Conservation (phyloP, 2,797 vertebrate species). For the Brachyrhaphis roseni region DNA sequence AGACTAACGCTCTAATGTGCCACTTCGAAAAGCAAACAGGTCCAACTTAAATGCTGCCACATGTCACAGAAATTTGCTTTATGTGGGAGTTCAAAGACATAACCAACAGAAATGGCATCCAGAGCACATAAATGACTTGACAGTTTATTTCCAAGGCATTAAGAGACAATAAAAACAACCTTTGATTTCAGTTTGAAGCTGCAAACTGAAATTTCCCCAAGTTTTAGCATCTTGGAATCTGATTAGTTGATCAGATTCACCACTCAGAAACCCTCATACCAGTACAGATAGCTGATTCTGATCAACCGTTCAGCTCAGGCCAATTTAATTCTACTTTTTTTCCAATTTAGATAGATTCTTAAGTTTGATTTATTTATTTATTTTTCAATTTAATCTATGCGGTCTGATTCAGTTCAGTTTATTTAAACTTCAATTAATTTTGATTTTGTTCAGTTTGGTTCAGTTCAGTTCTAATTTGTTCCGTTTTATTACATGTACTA, state of each 20-base stretch:
- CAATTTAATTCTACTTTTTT: not conserved
- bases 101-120: not conserved
- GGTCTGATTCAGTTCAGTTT: not conserved
- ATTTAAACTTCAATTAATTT: not conserved
- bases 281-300: not conserved
- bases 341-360: not conserved
- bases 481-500: no score
- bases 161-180: not conserved
- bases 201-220: not conserved
- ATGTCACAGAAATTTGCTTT: not conserved
- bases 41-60: not conserved
- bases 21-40: not conserved
- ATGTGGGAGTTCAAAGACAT: not conserved
- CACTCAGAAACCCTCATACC: not conserved
- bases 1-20: not conserved
- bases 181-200: not conserved
- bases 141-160: not conserved
- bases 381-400: not conserved
- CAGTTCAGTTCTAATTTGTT: not conserved
- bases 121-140: not conserved
- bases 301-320: not conserved
- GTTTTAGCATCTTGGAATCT: not conserved
- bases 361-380: not conserved
- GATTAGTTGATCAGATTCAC: not conserved
- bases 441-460: not conserved